These are phyloP conservation scores for Anabas testudineus DNA, from an alignment of 2,797 vertebrate genomes.

Conservation along the genomic window DNA sequence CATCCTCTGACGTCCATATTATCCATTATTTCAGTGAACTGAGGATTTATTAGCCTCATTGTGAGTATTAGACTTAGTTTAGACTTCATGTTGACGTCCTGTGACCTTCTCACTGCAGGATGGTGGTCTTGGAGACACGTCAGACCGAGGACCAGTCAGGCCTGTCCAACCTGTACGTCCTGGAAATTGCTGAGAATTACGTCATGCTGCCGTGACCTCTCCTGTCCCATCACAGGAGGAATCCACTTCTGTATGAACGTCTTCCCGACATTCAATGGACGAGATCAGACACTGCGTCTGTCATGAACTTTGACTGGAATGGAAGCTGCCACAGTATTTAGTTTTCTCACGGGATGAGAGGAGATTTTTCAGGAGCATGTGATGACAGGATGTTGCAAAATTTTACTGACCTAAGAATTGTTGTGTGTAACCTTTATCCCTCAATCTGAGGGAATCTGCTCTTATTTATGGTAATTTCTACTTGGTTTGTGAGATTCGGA, in stretches of 20 bases:
- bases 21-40: too few species aligned
- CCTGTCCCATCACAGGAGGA: constrained; percentile 43
- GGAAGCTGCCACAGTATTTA: constrained; percentile 16
- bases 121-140: constrained; percentile 88
- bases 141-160: constrained; percentile 82
- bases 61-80: too few species aligned
- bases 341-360: constrained; percentile 19
- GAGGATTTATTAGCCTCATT: too few species aligned
- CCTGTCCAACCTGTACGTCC: constrained; percentile 88
- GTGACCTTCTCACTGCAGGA: constrained; percentile 74
- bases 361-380: constrained; percentile 5
- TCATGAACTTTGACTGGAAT: neutral
- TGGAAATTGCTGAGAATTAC: constrained; percentile 84
- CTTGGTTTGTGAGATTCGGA: constrained; percentile 18
- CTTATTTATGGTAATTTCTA: constrained; percentile 57
- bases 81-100: neutral
- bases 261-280: neutral
- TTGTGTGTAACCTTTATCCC: constrained; percentile 24
- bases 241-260: constrained; percentile 6
- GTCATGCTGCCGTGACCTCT: constrained; percentile 72
- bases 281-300: neutral
- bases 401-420: constrained; percentile 12
- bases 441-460: constrained; percentile 15
- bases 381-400: constrained; percentile 10
- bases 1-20: too few species aligned